These are phyloP conservation scores for Mus spicilegus DNA, from an alignment of 2,113 vertebrate genomes.

Conservation along the genomic window DNA sequence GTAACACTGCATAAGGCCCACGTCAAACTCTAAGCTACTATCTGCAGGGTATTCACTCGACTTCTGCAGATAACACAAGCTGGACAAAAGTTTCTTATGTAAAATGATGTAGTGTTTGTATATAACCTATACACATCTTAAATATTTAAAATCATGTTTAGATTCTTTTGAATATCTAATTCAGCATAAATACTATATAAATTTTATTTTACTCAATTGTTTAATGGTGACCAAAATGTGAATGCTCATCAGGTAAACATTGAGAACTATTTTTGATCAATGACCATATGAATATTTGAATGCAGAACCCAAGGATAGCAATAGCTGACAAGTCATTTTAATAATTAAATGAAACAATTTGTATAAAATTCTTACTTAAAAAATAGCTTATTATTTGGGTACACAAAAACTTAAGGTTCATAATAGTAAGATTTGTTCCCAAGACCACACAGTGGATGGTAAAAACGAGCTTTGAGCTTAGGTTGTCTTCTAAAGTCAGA, in stretches of 20 bases:
- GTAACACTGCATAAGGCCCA: not conserved
- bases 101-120: not conserved
- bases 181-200: not conserved
- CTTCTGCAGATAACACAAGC: not conserved
- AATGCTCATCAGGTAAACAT: not conserved
- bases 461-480: conserved; percentile 8
- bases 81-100: not conserved
- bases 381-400: not conserved
- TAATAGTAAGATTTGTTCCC: not conserved
- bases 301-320: not conserved
- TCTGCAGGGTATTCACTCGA: not conserved
- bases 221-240: conserved; percentile 3
- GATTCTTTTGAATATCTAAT: not conserved
- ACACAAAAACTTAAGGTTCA: conserved; percentile 2
- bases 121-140: not conserved
- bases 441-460: not conserved
- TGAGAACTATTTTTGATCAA: not conserved
- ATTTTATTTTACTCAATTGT: not conserved
- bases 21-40: not conserved
- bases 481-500: not conserved
- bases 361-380: not conserved
- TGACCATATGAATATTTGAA: not conserved
- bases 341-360: conserved; percentile 51
- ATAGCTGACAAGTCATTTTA: not conserved
- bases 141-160: conserved; percentile 12